Evolutionary conservation across 2,888 invertebrate species (phyloP), one percentile per base, ranked within the genome.

Genomic region (Cheilosia variabilis): DNA sequence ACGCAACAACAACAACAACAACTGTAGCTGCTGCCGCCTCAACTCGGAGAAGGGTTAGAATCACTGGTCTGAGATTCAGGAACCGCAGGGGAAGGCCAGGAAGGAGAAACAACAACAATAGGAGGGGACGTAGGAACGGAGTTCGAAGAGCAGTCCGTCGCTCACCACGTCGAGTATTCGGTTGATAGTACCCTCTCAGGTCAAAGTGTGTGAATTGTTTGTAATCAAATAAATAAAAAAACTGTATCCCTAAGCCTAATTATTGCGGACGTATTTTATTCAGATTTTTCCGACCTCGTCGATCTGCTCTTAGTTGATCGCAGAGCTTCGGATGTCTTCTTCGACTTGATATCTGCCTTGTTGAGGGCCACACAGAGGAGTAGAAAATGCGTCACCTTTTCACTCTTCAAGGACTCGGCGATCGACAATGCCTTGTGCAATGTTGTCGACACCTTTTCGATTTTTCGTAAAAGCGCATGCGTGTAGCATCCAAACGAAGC

Each of bases 381-480:
- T 3, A 66, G 2, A 17, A 52, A 69, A 4, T n/a, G 6, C 2
- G 4, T 9, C 10, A 69, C 24, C 6, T 15, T 15, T 4, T 7
- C n/a, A 3, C n/a, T 22, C 15, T 47, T 31, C 4, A 69, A 24
- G 0, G 1, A 1, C 15, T 6, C n/a, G 4, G 47, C 58, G 6
- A 90, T 78, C 0, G 22, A 24, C 9, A 88, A 87, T 15, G 90
- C 90, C n/a, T 69, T 87, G 2, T 89, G 88, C 5, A 91, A 83
- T 0, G 88, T 89, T 4, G 89, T 89, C 10, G 88, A 88, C 63
- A 89, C 88, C 0, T 89, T 89, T 63, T 91, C 91, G n/a, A 89
- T 88, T 72, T 91, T 91, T 50, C 89, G 88, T 2, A 90, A 88
- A 1, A 90, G 80, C 0, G 91, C 90, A 66, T 91, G 89, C 88